phyloP scores from a whole-genome alignment of 2,797 vertebrate genomes.

The Loriculus beryllinus region DNA sequence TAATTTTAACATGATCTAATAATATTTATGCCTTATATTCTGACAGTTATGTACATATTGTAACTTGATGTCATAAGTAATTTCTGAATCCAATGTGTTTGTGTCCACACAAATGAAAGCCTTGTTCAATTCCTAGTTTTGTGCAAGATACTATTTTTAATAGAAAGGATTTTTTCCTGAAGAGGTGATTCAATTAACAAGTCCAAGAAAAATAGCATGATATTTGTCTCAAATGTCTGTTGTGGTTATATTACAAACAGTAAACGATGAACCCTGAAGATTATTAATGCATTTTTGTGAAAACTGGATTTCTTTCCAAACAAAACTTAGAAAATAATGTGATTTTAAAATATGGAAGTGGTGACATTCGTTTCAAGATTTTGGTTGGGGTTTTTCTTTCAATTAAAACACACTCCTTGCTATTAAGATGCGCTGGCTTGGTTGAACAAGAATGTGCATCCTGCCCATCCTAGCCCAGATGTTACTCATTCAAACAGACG shows the following conservation, averaged over 20 bases:
- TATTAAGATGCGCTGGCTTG: constrained; percentile 4
- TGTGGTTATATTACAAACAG: not conserved
- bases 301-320: not conserved
- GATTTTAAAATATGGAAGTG: not conserved
- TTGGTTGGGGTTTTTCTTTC: not conserved
- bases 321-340: not conserved
- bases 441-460: not conserved
- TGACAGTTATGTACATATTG: not conserved
- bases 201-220: not conserved
- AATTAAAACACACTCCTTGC: not conserved
- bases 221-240: constrained; percentile 10
- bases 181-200: constrained; percentile 29
- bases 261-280: not conserved
- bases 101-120: constrained; percentile 19
- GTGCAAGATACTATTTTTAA: not conserved
- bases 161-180: not conserved
- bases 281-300: not conserved
- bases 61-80: not conserved
- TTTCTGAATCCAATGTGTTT: not conserved
- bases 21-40: not conserved
- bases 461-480: not conserved
- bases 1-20: not conserved
- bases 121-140: not conserved
- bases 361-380: not conserved
- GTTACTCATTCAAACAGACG: not conserved